Base-by-base conservation (phyloP, 2,888 invertebrate genomes). In the Melipona bicolor region DNA sequence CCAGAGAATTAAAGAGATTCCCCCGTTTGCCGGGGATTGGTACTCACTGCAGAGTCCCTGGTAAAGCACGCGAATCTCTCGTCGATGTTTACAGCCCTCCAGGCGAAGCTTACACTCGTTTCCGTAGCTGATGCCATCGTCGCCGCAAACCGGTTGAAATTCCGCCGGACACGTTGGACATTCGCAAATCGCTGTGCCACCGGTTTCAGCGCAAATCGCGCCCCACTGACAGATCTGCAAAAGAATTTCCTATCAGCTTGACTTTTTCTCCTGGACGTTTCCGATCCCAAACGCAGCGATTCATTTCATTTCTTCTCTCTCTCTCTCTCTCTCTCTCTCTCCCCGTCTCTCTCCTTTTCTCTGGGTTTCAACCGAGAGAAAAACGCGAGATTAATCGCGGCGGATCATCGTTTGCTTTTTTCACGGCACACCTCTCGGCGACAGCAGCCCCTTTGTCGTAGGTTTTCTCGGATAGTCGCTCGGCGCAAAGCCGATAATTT, bases 1-100 rank as follows among this genome's bases (percentile, higher is more conserved):
- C 54, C 4, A 64, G 19, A 24, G 54, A 32, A 70, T 56, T 70
- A 70, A 59, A 56, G 59, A 64, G 52, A 21, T 32, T 49, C 49
- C 19, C 36, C 19, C 36, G 49, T 52, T 67, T 24, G 43, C 17
- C 2, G n/a, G 59, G 75, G 59, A 76, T 65, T 52, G 70, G 64
- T 90, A 97, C 97, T 97, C 95, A 97, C 98, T 97, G 95, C 98
- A 98, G 83, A 97, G 96, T 89, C 98, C 98, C 89, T 96, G 96
- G 95, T 98, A 98, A 52, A 97, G 96, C 77, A 98, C 96, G 87
- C 96, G 96, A 89, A 98, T 97, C 93, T 97, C 96, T 36, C 97
- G 96, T 74, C 96, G 96, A 91, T 97, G 96, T 84, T 97, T 96
- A 94, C 98, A 98, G 24, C 97, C 97, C 93, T 98, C 97, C 79